Evolutionary conservation across 2,113 vertebrate genomes (phyloP).

Genomic region (Notarius lentiginosus): DNA sequence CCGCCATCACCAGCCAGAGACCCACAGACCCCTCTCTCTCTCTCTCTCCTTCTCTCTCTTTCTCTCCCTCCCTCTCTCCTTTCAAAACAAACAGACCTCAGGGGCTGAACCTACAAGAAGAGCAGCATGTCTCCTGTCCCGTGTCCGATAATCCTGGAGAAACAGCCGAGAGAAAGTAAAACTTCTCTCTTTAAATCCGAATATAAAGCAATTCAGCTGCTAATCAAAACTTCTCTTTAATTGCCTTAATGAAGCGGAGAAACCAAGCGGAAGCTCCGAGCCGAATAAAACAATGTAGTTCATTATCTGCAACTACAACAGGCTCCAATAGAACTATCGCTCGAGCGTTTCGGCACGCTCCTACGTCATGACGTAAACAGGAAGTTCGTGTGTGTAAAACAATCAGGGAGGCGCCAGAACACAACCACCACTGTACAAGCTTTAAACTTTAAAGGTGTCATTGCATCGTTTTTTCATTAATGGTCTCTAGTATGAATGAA

Average conservation of each 20-base stretch:
- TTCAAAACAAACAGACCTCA: slow-evolving; percentile 12
- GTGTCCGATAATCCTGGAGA: background rate
- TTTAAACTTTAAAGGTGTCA: too few species aligned
- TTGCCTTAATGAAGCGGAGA: background rate
- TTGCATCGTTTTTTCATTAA: too few species aligned
- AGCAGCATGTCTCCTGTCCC: background rate
- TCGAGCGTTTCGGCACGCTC: slow-evolving; percentile 22
- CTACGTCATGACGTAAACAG: slow-evolving; percentile 50
- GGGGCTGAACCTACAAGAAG: background rate
- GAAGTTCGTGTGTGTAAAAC: slow-evolving; percentile 40
- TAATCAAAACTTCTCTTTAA: background rate
- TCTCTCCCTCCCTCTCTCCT: slow-evolving; percentile 20
- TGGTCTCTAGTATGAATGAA: too few species aligned
- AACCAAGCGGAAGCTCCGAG: background rate
- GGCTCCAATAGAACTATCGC: slow-evolving; percentile 1
- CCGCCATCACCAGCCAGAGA: slow-evolving; percentile 71
- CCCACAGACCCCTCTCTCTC: too few species aligned
- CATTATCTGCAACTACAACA: slow-evolving; percentile 13
- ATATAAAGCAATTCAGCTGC: background rate
- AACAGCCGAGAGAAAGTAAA: background rate
- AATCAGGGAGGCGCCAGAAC: slow-evolving; percentile 30
- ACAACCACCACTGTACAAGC: background rate
- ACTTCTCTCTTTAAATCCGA: background rate
- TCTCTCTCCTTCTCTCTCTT: too few species aligned
- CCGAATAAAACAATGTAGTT: slow-evolving; percentile 2